Evolutionary conservation across 30 jellyfish, hydroid and myxozoan species (phyloP), one percentile per base, ranked within the genome.

Genomic region (Hydractinia symbiolongicarpus): DNA sequence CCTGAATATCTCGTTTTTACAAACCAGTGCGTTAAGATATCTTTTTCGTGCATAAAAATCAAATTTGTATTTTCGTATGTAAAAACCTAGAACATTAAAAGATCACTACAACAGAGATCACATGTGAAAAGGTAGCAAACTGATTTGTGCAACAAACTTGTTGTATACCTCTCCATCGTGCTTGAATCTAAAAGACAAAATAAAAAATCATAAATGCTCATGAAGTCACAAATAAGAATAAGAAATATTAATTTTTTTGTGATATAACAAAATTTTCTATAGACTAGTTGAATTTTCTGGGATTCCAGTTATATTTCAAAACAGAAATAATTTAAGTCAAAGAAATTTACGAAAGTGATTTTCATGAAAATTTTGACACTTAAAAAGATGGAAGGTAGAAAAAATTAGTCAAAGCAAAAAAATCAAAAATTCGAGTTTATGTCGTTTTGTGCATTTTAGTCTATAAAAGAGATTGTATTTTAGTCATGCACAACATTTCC

Each of bases 31-130:
- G 44, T 80, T 61, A 0, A 90, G 77, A 67, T 90, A 90, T 56
- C 66, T 86, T 86, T 81, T 90, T 52, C 97, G 62, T 8, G 97
- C 95, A 82, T 84, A 90, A 70, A 85, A 90, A 76, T 90, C 77
- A 74, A 90, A 90, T 14, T 80, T 86, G 60, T 81, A 86, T 67
- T 84, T 82, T 76, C 97, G 69, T 44, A 82, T 86, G 79, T 79
- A 90, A 81, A 44, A 90, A 17, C 97, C 96, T 88, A 13, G 62
- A 76, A 40, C 40, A 56, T 17, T 0, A 54, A n/a, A 68, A 16
- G 72, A 51, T 64, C n/a, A 7, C 4, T 0, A 5, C 9, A 10
- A 21, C 67, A 30, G 44, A 30, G 44, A 30, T 30, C 58, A 50
- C 5, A 11, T 10, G 6, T 20, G 7, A 8, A 0, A 0, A 50